phyloP scores from a whole-genome alignment of 1,140 invertebrate genomes.

The Eupristina koningsbergeri region DNA sequence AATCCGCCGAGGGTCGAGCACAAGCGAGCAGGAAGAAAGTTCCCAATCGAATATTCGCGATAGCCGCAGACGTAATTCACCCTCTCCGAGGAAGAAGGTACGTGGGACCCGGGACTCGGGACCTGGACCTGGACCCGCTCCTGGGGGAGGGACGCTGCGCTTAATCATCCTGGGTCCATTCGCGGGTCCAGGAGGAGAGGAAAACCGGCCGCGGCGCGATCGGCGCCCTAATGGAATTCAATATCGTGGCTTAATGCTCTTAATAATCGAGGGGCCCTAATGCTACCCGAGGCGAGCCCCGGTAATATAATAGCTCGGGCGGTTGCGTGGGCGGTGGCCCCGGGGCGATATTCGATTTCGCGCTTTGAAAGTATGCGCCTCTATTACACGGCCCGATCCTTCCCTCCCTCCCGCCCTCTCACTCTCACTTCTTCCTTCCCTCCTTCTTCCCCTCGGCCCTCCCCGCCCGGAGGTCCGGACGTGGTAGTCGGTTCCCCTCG shows the following conservation, averaged over 20 bases:
- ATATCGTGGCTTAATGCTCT: constrained; percentile 47
- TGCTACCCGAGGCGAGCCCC: constrained; percentile 26
- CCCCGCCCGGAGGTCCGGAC: background rate
- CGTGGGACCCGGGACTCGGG: background rate
- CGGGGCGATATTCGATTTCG: constrained; percentile 49
- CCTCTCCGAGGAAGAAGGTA: background rate
- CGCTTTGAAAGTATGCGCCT: constrained; percentile 44
- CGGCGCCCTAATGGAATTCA: constrained; percentile 45
- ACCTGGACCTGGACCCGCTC: background rate
- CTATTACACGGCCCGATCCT: constrained; percentile 25
- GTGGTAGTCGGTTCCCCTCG: background rate
- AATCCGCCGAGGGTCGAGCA: background rate
- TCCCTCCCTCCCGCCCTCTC: background rate
- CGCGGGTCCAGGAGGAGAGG: constrained; percentile 19
- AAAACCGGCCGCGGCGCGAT: background rate
- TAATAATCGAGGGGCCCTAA: constrained; percentile 43
- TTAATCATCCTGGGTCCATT: constrained; percentile 22
- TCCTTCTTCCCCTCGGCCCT: background rate
- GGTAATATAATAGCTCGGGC: constrained; percentile 40
- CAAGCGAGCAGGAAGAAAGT: too few species aligned
- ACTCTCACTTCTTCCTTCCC: background rate
- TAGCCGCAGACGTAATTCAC: background rate
- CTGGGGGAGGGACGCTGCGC: background rate
- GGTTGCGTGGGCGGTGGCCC: constrained; percentile 44
- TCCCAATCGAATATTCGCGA: constrained; percentile 3